Conservation (phyloP, 2,113 vertebrate genomes). For the Neolamprologus cancellatus region DNA sequence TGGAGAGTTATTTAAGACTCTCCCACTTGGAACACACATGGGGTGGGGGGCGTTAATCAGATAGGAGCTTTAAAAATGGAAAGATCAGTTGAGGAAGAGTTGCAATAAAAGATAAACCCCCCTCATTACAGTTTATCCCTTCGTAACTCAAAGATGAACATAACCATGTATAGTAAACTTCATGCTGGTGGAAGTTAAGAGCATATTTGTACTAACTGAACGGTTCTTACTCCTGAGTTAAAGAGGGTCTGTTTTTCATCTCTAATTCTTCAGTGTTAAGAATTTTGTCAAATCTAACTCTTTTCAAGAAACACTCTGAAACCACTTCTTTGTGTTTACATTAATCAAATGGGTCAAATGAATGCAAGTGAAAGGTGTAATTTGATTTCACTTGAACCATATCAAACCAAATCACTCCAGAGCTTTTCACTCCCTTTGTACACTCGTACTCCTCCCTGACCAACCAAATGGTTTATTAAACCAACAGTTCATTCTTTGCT, state of each 20-base stretch:
- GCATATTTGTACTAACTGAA: background rate
- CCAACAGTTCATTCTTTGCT: background rate
- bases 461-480: background rate
- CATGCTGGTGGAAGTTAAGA: background rate
- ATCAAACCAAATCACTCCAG: background rate
- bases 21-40: background rate
- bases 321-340: background rate
- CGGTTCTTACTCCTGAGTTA: background rate
- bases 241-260: background rate
- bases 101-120: background rate
- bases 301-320: background rate
- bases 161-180: conserved; percentile 19
- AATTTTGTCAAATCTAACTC: background rate
- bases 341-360: background rate
- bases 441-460: background rate
- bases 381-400: background rate
- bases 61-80: background rate
- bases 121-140: background rate
- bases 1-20: background rate
- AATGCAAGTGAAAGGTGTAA: background rate
- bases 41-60: background rate
- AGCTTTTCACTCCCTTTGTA: background rate
- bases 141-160: background rate
- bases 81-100: background rate
- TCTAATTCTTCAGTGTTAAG: background rate